Conservation (phyloP, 2,888 invertebrate species). For the Arenicola marina region DNA sequence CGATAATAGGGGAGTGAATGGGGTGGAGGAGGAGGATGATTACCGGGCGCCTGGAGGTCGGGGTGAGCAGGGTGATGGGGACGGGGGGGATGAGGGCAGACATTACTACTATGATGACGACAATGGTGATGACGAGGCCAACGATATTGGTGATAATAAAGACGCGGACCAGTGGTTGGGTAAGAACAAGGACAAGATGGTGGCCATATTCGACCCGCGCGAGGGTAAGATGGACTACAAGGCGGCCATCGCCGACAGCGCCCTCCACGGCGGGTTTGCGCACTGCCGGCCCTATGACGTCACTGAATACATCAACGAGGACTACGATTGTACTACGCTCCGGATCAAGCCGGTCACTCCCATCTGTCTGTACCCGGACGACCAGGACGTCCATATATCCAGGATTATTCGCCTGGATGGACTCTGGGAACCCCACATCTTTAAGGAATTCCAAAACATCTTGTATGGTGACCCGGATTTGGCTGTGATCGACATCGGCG, state of each 20-base stretch:
- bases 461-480: conserved; percentile 20
- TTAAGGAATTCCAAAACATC: conserved; percentile 21
- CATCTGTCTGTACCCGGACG: conserved; percentile 21
- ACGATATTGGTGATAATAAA: too few species aligned
- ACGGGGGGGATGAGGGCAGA: too few species aligned
- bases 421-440: conserved; percentile 31
- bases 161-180: too few species aligned
- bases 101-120: too few species aligned
- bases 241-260: not conserved
- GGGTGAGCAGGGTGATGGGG: too few species aligned
- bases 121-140: too few species aligned
- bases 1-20: too few species aligned
- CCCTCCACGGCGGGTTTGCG: not conserved
- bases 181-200: not conserved
- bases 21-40: too few species aligned
- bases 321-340: not conserved
- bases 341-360: conserved; percentile 9
- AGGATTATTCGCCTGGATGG: conserved; percentile 15
- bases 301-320: not conserved
- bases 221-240: not conserved
- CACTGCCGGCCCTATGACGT: not conserved
- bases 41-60: too few species aligned
- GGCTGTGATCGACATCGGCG: conserved; percentile 30
- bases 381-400: conserved; percentile 24
- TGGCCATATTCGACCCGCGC: not conserved